A percentile compares a stretch with the other conserved stretches of the same genome.
phyloP scores from a whole-genome alignment of 2,888 invertebrate genomes.

The Dryocosmus kuriphilus region DNA sequence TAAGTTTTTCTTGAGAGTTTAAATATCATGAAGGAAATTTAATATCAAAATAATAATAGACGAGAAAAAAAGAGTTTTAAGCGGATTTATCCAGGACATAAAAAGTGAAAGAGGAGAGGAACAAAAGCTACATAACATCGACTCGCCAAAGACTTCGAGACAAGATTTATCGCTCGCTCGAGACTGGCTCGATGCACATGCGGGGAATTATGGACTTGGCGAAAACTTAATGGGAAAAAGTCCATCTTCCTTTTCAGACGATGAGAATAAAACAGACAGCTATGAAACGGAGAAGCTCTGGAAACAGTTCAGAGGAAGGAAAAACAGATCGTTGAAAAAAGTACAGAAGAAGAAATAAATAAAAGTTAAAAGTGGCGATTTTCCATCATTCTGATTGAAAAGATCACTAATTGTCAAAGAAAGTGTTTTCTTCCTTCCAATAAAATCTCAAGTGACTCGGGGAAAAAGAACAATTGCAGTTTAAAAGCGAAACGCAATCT shows the following conservation, averaged over 20 bases:
- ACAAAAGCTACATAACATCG: neutral
- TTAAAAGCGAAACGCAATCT: neutral
- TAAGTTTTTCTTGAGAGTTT: too few relatives aligned
- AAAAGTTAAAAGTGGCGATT: neutral
- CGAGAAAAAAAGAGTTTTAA: neutral
- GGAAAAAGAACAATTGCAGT: neutral
- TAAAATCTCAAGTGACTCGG: neutral
- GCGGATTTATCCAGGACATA: neutral
- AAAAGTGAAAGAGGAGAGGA: neutral
- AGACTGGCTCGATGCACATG: slow-evolving; percentile 24
- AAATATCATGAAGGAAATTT: too few relatives aligned
- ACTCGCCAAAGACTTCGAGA: slow-evolving; percentile 8
- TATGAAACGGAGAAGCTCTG: neutral
- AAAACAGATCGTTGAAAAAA: neutral
- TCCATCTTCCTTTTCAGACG: slow-evolving; percentile 5
- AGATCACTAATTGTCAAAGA: neutral
- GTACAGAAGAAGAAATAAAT: neutral
- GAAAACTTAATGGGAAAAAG: slow-evolving; percentile 32
- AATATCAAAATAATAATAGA: neutral
- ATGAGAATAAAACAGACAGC: slow-evolving; percentile 9
- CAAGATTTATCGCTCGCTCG: slow-evolving; percentile 16
- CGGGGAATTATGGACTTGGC: slow-evolving; percentile 27
- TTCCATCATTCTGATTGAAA: neutral
- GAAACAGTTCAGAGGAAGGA: neutral
- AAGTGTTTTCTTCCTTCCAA: neutral